Evolutionary conservation across 2,113 vertebrate species (phyloP).

Genomic region (Phasianus colchicus): DNA sequence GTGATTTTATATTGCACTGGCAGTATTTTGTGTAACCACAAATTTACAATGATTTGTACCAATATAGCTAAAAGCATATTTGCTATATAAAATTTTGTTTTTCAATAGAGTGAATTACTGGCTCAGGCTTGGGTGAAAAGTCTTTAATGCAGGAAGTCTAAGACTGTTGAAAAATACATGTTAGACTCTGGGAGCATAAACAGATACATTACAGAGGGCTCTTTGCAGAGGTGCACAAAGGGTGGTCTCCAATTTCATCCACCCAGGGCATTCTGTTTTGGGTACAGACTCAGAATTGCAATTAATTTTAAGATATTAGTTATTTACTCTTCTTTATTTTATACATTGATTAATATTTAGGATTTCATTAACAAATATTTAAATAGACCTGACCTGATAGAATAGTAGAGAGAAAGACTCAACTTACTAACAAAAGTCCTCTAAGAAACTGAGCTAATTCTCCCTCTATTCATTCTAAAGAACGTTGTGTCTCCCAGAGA

Average conservation of each 20-base stretch:
- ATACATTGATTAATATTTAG: not conserved
- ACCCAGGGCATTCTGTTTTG: not conserved
- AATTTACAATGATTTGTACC: not conserved
- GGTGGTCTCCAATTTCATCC: not conserved
- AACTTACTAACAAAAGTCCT: not conserved
- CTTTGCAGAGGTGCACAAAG: not conserved
- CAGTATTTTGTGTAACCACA: not conserved
- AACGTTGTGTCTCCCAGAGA: not conserved
- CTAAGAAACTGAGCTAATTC: not conserved
- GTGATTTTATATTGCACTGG: not conserved
- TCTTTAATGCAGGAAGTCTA: not conserved
- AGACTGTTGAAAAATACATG: not conserved
- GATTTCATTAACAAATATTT: not conserved
- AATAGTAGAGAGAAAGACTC: not conserved
- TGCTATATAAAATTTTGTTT: not conserved
- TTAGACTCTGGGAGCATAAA: not conserved
- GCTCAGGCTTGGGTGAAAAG: not conserved
- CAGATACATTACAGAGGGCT: rapidly evolving
- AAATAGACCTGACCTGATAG: rapidly evolving
- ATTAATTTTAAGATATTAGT: not conserved
- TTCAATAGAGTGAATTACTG: not conserved
- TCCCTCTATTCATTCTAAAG: not conserved
- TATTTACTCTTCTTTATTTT: not conserved
- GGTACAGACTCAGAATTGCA: not conserved
- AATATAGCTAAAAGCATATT: not conserved